A percentile compares a stretch with the other conserved stretches of the same genome.
Evolutionary conservation across 35 echinoderm and acorn worm species (phyloP).

Genomic region (Chiridota heheva): DNA sequence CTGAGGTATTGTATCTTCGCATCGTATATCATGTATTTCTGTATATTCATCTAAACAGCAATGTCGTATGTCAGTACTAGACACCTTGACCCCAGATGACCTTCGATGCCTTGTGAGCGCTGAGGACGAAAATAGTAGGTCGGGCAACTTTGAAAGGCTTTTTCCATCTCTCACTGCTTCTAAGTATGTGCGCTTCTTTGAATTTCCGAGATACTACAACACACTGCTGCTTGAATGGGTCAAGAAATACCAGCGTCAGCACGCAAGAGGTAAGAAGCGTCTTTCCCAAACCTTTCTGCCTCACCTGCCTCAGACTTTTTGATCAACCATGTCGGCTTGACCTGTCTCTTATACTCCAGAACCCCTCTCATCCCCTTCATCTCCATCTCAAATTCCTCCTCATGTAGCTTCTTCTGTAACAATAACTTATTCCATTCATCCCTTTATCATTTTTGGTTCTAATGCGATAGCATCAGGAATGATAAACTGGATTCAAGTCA

Average conservation of each 20-base stretch:
- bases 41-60: too few species aligned
- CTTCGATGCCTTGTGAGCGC: slow-evolving; percentile 67
- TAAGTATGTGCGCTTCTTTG: slow-evolving; percentile 85
- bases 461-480: too few species aligned
- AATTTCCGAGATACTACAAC: slow-evolving; percentile 83
- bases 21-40: too few species aligned
- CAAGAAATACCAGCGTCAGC: slow-evolving; percentile 67
- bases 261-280: slow-evolving; percentile 67
- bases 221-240: slow-evolving; percentile 90
- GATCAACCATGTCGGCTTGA: background rate
- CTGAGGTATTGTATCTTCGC: too few species aligned
- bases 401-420: background rate
- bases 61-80: slow-evolving; percentile 88
- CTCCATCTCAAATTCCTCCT: background rate
- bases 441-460: background rate
- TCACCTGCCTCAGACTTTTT: too few species aligned
- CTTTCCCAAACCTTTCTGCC: background rate
- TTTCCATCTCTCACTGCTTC: slow-evolving; percentile 60
- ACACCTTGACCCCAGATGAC: slow-evolving; percentile 89
- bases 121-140: slow-evolving; percentile 83
- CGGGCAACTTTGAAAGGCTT: slow-evolving; percentile 67
- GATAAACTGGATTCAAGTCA: too few species aligned
- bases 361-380: too few species aligned
- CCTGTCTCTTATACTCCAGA: background rate
- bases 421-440: background rate